Evolutionary conservation across 2,113 vertebrate genomes (phyloP).

Genomic region (Xenopus laevis): DNA sequence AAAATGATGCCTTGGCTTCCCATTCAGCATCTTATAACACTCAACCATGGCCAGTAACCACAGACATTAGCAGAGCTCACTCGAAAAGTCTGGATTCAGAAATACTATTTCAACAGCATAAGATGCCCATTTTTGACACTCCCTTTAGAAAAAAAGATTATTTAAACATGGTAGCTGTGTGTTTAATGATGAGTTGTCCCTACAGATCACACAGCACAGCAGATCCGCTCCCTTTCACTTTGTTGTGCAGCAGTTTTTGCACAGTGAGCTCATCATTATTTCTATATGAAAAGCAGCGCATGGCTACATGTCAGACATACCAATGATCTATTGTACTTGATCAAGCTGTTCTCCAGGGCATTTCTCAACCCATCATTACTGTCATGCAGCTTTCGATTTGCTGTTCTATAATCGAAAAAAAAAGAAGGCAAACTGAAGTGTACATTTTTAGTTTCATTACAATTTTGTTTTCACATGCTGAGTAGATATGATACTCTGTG

Average conservation of each 20-base stretch:
- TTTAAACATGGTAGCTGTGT: too few species aligned
- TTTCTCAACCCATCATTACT: conserved; percentile 79
- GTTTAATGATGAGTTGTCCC: too few species aligned
- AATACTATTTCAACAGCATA: too few species aligned
- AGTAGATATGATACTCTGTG: not conserved
- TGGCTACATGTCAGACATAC: conserved; percentile 54
- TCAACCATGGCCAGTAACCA: too few species aligned
- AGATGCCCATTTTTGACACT: too few species aligned
- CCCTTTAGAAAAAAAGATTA: too few species aligned
- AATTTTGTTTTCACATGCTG: not conserved
- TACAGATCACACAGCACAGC: too few species aligned
- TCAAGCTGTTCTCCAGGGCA: conserved; percentile 75
- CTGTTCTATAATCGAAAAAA: conserved; percentile 61
- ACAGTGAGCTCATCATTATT: conserved; percentile 7
- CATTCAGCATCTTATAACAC: too few species aligned
- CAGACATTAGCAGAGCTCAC: too few species aligned
- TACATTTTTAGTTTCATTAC: not conserved
- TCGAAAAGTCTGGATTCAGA: too few species aligned
- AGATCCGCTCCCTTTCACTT: not conserved
- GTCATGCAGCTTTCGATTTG: conserved; percentile 83
- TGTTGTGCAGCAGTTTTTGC: conserved; percentile 3
- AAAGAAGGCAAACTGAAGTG: conserved; percentile 2
- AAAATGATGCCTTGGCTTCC: too few species aligned
- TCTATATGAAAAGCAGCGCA: conserved; percentile 9
- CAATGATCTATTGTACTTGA: conserved; percentile 69